phyloP scores from a whole-genome alignment of 2,113 vertebrate genomes.

The Acrocephalus kingi region DNA sequence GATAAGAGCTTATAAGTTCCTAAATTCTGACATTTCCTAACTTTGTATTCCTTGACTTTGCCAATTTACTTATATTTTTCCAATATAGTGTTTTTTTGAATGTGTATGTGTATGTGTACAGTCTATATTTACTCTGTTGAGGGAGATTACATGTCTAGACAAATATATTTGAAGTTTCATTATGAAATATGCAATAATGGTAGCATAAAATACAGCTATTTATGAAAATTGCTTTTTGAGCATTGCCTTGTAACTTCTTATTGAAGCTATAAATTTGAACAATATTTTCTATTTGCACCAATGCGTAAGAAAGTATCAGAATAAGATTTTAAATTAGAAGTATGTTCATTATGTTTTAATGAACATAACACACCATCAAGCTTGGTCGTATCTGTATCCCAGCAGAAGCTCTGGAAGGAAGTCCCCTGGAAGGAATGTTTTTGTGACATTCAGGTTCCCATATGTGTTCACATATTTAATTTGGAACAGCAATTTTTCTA shows the following conservation, averaged over 20 bases:
- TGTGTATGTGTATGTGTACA: neutral
- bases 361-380: neutral
- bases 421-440: neutral
- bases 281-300: neutral
- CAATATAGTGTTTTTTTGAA: neutral
- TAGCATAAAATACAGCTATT: neutral
- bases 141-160: neutral
- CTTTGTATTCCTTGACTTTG: neutral
- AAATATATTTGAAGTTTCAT: neutral
- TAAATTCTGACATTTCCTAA: neutral
- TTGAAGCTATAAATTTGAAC: neutral
- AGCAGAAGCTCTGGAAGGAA: neutral
- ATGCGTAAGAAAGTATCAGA: neutral
- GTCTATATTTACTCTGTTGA: neutral
- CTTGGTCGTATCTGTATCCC: neutral
- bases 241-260: neutral
- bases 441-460: neutral
- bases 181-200: neutral
- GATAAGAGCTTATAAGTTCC: neutral
- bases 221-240: neutral
- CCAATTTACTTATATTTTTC: neutral
- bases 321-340: neutral
- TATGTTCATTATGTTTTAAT: neutral
- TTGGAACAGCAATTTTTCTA: neutral
- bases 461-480: rapidly evolving